Evolutionary conservation across 2,797 vertebrate species (phyloP).

Genomic region (Perodicticus potto): DNA sequence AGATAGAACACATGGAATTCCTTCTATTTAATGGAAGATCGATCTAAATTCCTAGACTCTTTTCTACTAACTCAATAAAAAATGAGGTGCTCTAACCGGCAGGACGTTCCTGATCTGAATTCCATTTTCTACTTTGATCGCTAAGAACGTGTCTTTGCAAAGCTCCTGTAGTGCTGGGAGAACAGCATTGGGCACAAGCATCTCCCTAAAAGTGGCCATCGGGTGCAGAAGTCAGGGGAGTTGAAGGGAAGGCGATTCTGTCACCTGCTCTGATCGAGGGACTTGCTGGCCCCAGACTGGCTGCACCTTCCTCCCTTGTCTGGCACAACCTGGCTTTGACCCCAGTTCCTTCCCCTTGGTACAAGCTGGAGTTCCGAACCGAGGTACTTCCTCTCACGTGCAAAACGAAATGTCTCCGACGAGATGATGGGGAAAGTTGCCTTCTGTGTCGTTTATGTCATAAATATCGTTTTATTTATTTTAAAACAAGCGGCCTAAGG

Average conservation of each 20-base stretch:
- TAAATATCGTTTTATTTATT: neutral
- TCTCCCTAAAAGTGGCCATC: neutral
- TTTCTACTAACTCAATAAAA: slow-evolving; percentile 23
- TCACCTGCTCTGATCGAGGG: slow-evolving; percentile 46
- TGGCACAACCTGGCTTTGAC: neutral
- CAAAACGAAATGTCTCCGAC: neutral
- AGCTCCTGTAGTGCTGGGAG: neutral
- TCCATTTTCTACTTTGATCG: slow-evolving; percentile 52
- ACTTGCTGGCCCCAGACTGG: neutral
- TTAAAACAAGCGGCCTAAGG: neutral
- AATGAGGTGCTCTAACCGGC: slow-evolving; percentile 20
- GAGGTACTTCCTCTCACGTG: neutral
- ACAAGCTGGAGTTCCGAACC: neutral
- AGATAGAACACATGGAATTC: neutral
- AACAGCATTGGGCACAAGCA: neutral
- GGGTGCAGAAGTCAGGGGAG: neutral
- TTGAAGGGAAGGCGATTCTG: neutral
- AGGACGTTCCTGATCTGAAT: slow-evolving; percentile 57
- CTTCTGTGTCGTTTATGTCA: neutral
- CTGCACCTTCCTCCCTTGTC: neutral
- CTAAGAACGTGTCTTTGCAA: neutral
- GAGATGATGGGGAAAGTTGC: neutral
- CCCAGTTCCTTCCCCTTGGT: neutral
- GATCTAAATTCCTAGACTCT: slow-evolving; percentile 38
- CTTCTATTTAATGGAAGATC: slow-evolving; percentile 37